Base-by-base conservation (phyloP, 2,888 invertebrate species). In the Lycia hirtaria region DNA sequence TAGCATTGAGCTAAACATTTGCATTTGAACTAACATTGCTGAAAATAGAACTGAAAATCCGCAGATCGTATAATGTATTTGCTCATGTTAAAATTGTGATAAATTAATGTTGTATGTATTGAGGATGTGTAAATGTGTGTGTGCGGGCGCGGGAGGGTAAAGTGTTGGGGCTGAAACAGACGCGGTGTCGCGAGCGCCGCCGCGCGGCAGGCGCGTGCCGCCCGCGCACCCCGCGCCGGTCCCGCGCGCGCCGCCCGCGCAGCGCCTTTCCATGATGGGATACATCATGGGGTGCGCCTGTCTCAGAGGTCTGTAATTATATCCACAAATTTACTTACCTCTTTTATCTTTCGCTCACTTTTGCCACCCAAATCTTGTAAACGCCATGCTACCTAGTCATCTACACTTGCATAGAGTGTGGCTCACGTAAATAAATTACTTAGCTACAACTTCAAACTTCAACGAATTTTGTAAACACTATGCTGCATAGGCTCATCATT, bases 261-360 rank as follows among this genome's bases (percentile, higher is more conserved):
- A 78, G 72, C 81, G 88, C 60, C 76, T 86, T 72, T 93, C 94
- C 93, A 96, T 97, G 96, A 97, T 97, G 97, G 97, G 97, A 93
- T 97, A 96, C 94, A 96, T 97, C 94, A 97, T 97, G 97, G 97
- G 97, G 91, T 97, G 97, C 94, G 96, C 97, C 92, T 97, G 97
- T 93, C 94, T 97, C 92, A 96, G 96, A 96, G 97, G 97, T 96
- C 73, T 20, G 59, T 54, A 35, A 33, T 33, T n/a, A n/a, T n/a
- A n/a, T n/a, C n/a, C n/a, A n/a, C n/a, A n/a, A n/a, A n/a, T n/a
- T n/a, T n/a, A n/a, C n/a, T n/a, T n/a, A n/a, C n/a, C n/a, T n/a
- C n/a, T n/a, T n/a, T n/a, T n/a, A 24, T 24, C 22, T 17, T 37
- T n/a, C 9, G 22, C 24, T 35, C 22, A 4, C 12, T 6, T 9